Conservation (phyloP, 2,888 invertebrate genomes). For the Poecilus cupreus region DNA sequence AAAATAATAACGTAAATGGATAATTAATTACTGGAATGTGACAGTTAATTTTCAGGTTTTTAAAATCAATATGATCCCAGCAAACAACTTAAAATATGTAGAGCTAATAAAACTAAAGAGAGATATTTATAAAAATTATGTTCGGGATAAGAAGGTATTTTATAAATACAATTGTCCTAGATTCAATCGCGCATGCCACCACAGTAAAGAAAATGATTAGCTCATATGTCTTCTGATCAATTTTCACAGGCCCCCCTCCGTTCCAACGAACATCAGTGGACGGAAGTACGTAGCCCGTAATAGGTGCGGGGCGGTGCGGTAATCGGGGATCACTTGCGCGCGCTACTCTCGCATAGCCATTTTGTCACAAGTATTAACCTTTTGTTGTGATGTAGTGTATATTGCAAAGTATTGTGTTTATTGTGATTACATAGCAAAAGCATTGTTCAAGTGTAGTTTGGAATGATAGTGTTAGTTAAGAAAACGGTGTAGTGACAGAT, state of each 20-base stretch:
- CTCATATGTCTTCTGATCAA: conserved; percentile 65
- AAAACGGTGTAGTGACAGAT: conserved; percentile 73
- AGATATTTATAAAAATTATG: not conserved
- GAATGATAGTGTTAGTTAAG: conserved; percentile 68
- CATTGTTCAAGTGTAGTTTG: conserved; percentile 59
- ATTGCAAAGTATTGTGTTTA: conserved; percentile 70
- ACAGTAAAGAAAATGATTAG: conserved; percentile 63
- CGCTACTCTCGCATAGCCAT: conserved; percentile 69
- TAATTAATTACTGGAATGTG: conserved; percentile 20
- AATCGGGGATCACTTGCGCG: conserved; percentile 66
- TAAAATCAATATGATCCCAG: conserved; percentile 14
- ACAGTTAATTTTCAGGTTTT: conserved; percentile 28
- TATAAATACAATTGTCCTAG: conserved; percentile 49
- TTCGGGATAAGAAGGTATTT: not conserved
- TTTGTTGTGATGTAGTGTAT: conserved; percentile 72
- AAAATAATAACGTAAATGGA: conserved; percentile 29
- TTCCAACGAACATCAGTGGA: conserved; percentile 57
- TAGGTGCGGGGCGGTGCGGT: conserved; percentile 63
- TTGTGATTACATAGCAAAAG: conserved; percentile 67
- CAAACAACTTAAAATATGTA: not conserved
- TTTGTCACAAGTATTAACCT: conserved; percentile 73
- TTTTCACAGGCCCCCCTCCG: conserved; percentile 62
- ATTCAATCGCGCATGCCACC: conserved; percentile 60
- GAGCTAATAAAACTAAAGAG: not conserved
- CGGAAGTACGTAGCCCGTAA: conserved; percentile 62